Conservation (phyloP, 2,888 invertebrate genomes). For the Andrena camellia region DNA sequence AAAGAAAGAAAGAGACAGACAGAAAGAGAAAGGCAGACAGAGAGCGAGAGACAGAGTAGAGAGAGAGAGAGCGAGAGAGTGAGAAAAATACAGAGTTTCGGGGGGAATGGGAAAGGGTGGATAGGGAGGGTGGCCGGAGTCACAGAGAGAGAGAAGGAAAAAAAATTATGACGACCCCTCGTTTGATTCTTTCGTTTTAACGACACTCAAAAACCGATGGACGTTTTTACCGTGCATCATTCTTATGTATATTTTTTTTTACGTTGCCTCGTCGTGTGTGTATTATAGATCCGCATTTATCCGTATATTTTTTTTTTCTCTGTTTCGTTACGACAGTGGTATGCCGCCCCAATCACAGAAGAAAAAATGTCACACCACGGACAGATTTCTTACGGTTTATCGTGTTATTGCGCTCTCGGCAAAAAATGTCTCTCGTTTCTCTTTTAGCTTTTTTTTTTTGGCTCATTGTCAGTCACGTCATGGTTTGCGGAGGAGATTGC, state of each 20-base stretch:
- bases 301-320: conserved; percentile 75
- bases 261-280: conserved; percentile 87
- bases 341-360: conserved; percentile 95
- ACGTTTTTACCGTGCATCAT: conserved; percentile 81
- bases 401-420: conserved; percentile 76
- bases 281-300: conserved; percentile 81
- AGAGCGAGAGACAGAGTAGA: conserved; percentile 27
- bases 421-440: conserved; percentile 73
- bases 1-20: conserved; percentile 36
- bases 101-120: conserved; percentile 39
- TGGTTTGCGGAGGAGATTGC: conserved; percentile 56
- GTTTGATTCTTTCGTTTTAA: conserved; percentile 85
- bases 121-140: conserved; percentile 46
- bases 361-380: conserved; percentile 93
- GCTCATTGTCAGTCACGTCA: conserved; percentile 73
- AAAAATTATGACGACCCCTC: conserved; percentile 84
- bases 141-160: conserved; percentile 74
- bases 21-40: conserved; percentile 26
- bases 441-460: conserved; percentile 41
- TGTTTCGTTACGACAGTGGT: conserved; percentile 85
- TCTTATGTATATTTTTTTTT: conserved; percentile 48
- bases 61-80: conserved; percentile 31
- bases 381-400: conserved; percentile 81
- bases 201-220: conserved; percentile 91
- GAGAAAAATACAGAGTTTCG: conserved; percentile 26